Base-by-base conservation (phyloP, 2,113 vertebrate species). In the Lamprologus tigripictilis region DNA sequence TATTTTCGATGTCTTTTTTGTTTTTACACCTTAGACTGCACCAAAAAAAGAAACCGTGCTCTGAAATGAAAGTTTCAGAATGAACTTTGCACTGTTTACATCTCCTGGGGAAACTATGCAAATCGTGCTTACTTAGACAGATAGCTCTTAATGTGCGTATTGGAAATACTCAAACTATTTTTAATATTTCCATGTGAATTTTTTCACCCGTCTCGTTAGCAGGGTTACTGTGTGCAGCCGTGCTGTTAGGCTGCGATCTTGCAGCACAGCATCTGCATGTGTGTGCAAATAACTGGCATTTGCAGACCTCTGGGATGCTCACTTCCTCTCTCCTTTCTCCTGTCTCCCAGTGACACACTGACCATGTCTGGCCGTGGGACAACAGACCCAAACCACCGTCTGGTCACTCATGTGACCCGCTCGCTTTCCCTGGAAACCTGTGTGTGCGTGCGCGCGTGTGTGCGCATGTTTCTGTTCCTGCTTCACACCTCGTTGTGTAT, bases 311-410 rank as follows among this genome's bases (percentile, higher is more conserved):
- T 92, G 90, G 89, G 92, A 83, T 86, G 88, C 80, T 82, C 90
- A 95, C 92, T 94, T 96, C 95, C 95, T 88, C 93, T 93, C 92
- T 95, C 86, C 92, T 95, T 93, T 94, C 92, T 94, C 86, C 88
- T 80, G 84, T 92, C 49, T 86, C 85, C 87, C 68, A 81, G 89
- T 93, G 93, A 94, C 93, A 91, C 87, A 71, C 89, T 90, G 89
- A 93, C 90, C 93, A 91, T 90, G 94, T 94, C 93, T 95, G 93
- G 92, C 90, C 80, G 4, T 19, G 90, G 94, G 94, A 94, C 94
- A 93, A 57, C 88, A 81, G 88, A 89, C 89, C 88, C 86, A 94
- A 96, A 95, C 95, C 94, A 92, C 95, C 31, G 95, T 96, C 96
- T 96, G 95, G 93, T 90, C 92, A 88, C 84, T 95, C 95, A 96